Base-by-base conservation (phyloP, 2,888 invertebrate species). In the Melangyna quadrimaculata region DNA sequence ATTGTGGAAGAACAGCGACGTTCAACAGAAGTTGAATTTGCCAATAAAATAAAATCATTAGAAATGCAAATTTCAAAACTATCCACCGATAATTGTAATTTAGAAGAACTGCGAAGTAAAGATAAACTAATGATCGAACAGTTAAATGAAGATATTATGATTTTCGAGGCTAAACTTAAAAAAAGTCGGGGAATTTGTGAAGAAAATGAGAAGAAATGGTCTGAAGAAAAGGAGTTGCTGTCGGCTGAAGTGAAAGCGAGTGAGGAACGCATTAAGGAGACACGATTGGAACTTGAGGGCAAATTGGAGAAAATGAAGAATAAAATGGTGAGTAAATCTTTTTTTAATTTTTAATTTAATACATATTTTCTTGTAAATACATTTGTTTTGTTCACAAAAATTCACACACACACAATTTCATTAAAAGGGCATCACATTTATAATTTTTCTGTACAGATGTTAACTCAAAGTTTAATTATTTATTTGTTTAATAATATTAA, bases 271-370 rank as follows among this genome's bases (percentile, higher is more conserved):
- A 88, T 92, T 6, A 92, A 91, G 70, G 91, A 91, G 27, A 91
- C 90, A 80, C 92, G 92, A 2, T 84, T 91, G n/a, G 95, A 96
- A 89, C 95, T 96, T 89, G 96, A 96, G 89, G 94, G 94, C 87
- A 96, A 96, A 92, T 92, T 97, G 89, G 95, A 95, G 89, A 94
- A 95, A 91, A 95, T 96, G 94, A 97, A 96, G 91, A 93, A 94
- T 67, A 95, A 95, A 94, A 96, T 96, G 96, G 96, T 96, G 93
- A 94, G 94, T 94, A 14, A 14, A 14, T 45, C 5, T 65, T 29
- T 63, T 45, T 1, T 32, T 10, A 29, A 29, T 14, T n/a, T 27
- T 27, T 27, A 4, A 14, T n/a, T 37, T 32, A 14, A 14, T 14
- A 6, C 6, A 19, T 43, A 6, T 24, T 43, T 17, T 43, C 5